Conservation (phyloP, 2,113 vertebrate species). For the Pantherophis guttatus region DNA sequence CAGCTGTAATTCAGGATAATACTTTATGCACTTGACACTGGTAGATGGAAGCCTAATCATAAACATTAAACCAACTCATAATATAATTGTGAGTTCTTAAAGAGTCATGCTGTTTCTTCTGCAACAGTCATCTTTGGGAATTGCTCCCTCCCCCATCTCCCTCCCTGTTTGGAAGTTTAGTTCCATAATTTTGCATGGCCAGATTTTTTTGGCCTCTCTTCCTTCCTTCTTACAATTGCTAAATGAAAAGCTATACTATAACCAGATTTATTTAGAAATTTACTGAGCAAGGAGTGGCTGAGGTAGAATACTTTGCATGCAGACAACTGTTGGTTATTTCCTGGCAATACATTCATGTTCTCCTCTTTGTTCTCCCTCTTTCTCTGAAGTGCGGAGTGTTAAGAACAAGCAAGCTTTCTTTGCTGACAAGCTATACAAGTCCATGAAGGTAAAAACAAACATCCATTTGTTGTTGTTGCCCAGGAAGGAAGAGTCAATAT, state of each 20-base stretch:
- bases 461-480: not conserved
- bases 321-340: not conserved
- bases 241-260: not conserved
- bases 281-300: not conserved
- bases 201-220: not conserved
- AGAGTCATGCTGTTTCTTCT: not conserved
- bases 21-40: not conserved
- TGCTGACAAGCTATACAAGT: conserved; percentile 93
- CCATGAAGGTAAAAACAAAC: conserved; percentile 86
- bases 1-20: not conserved
- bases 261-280: not conserved
- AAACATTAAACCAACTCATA: not conserved
- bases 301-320: not conserved
- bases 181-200: not conserved
- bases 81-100: not conserved
- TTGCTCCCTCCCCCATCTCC: not conserved
- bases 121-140: not conserved
- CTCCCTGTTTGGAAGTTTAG: not conserved
- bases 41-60: not conserved
- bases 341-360: not conserved
- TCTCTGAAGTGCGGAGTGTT: conserved; percentile 84
- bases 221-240: not conserved
- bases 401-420: conserved; percentile 94
- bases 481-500: not conserved
- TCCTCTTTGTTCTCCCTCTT: conserved; percentile 17